A percentile compares a stretch with the other conserved stretches of the same genome.
Evolutionary conservation across 2,888 invertebrate genomes (phyloP).

Genomic region (Eupithecia exiguata): DNA sequence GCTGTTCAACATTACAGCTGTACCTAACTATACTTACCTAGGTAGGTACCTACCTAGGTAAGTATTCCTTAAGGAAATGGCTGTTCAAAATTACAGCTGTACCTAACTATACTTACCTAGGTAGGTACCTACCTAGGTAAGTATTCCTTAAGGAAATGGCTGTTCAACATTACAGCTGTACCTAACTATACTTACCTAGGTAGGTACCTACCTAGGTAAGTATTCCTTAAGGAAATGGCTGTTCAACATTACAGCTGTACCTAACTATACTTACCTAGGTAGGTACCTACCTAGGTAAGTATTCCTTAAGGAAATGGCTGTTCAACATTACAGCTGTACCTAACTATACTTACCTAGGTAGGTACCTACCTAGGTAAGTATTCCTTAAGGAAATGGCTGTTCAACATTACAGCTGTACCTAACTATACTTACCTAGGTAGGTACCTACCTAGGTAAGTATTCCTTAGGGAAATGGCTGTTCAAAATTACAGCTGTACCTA

Average conservation of each 20-base stretch:
- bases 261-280: not conserved
- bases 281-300: not conserved
- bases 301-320: not conserved
- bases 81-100: too few relatives aligned
- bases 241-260: too few relatives aligned
- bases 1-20: too few relatives aligned
- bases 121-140: not conserved
- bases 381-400: not conserved
- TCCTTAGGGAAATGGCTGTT: not conserved
- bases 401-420: too few relatives aligned
- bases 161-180: too few relatives aligned
- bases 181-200: not conserved
- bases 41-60: not conserved
- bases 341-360: not conserved
- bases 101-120: not conserved
- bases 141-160: not conserved
- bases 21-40: not conserved
- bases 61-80: not conserved
- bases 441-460: not conserved
- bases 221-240: not conserved
- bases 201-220: not conserved
- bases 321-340: too few relatives aligned
- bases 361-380: not conserved
- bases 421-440: not conserved
- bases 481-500: too few relatives aligned